Conservation (phyloP, 2,797 vertebrate species). For the Parauchenoglanis ngamensis region DNA sequence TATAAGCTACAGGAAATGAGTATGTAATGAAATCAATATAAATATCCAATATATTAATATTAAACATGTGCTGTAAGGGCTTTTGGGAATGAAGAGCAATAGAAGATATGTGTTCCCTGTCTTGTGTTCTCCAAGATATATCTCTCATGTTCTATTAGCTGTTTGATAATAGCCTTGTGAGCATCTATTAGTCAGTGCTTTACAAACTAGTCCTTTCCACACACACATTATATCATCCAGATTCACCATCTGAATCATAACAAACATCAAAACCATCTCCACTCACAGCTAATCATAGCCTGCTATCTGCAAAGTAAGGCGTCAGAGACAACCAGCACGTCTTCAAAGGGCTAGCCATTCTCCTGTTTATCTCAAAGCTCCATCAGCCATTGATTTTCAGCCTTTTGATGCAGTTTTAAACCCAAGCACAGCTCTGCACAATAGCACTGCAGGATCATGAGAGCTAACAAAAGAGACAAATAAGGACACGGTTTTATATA, state of each 20-base stretch:
- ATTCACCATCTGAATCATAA: slow-evolving; percentile 35
- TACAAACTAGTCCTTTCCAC: slow-evolving; percentile 1
- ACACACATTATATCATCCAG: neutral
- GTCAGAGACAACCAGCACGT: slow-evolving; percentile 23
- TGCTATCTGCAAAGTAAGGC: slow-evolving; percentile 31
- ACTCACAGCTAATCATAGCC: slow-evolving; percentile 28
- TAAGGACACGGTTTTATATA: neutral
- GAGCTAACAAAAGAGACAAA: slow-evolving; percentile 1
- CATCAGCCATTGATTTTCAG: slow-evolving; percentile 51
- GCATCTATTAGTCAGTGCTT: slow-evolving; percentile 10
- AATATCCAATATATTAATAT: slow-evolving; percentile 1
- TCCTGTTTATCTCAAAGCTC: slow-evolving; percentile 35
- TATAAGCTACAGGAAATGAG: neutral
- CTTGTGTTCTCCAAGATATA: neutral
- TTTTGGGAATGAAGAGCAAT: neutral
- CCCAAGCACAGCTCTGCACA: slow-evolving; percentile 19
- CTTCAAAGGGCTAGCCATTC: slow-evolving; percentile 38
- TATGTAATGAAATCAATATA: neutral
- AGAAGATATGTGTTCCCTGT: neutral
- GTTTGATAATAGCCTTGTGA: neutral
- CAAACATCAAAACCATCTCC: neutral
- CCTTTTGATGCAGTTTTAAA: slow-evolving; percentile 50
- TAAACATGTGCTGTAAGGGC: neutral
- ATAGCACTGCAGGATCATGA: slow-evolving; percentile 1
- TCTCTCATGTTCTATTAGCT: neutral